Evolutionary conservation across 2,888 invertebrate species (phyloP).

Genomic region (Tortrix viridana): DNA sequence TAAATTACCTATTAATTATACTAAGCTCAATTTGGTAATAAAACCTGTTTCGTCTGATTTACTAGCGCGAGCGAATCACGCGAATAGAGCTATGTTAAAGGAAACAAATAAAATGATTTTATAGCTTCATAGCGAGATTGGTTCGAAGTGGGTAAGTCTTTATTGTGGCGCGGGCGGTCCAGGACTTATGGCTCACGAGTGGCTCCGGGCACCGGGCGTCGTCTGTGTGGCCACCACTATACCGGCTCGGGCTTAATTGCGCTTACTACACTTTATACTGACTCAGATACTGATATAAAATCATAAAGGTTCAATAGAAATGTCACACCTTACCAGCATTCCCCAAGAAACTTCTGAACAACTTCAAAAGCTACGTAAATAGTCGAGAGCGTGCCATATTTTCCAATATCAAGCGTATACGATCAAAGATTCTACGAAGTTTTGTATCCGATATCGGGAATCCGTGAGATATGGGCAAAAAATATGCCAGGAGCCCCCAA

Average conservation of each 20-base stretch:
- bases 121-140: conserved; percentile 67
- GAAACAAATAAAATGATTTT: conserved; percentile 67
- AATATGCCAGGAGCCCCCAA: conserved; percentile 25
- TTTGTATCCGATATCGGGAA: conserved; percentile 27
- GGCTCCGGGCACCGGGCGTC: conserved; percentile 64
- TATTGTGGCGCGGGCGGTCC: conserved; percentile 60
- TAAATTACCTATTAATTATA: too few species aligned
- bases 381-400: conserved; percentile 13
- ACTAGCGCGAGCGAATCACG: conserved; percentile 39
- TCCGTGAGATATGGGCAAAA: conserved; percentile 25
- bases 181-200: conserved; percentile 74
- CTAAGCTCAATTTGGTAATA: background rate
- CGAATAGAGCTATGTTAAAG: conserved; percentile 47
- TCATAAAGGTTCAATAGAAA: background rate
- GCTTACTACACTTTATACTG: conserved; percentile 20
- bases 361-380: background rate
- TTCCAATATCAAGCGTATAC: conserved; percentile 18
- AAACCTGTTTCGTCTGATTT: background rate
- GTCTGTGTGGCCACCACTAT: conserved; percentile 66
- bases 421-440: conserved; percentile 23
- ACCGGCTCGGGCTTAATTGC: conserved; percentile 55
- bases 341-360: background rate
- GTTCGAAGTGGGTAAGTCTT: conserved; percentile 62
- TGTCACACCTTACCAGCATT: background rate
- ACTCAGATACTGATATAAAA: background rate